phyloP scores from a whole-genome alignment of 2,113 vertebrate species.

The Cettia cetti region DNA sequence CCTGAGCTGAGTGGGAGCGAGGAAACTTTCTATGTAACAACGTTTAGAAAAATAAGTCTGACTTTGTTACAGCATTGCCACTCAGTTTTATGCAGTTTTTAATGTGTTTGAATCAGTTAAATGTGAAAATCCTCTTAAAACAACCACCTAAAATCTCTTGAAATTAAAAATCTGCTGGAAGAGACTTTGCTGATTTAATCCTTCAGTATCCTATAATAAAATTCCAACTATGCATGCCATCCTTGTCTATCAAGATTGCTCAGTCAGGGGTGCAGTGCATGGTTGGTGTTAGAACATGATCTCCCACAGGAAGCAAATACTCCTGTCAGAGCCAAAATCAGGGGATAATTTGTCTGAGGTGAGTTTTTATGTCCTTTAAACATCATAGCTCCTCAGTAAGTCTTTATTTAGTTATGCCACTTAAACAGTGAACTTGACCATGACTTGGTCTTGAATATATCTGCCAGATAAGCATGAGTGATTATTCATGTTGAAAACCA shows the following conservation, averaged over 20 bases:
- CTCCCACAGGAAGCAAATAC: background rate
- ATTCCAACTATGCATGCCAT: background rate
- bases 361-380: background rate
- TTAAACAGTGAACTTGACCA: background rate
- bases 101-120: background rate
- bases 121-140: background rate
- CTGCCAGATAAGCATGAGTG: background rate
- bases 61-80: background rate
- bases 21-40: background rate
- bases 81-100: background rate
- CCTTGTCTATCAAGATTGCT: background rate
- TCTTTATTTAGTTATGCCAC: background rate
- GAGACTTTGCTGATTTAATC: background rate
- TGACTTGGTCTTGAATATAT: background rate
- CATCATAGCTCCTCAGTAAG: background rate
- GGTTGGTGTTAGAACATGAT: background rate
- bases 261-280: background rate
- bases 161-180: background rate
- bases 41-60: background rate
- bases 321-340: background rate
- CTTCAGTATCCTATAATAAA: background rate
- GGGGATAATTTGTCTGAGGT: background rate
- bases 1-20: background rate
- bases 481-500: background rate
- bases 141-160: background rate